Conservation (phyloP, 2,888 invertebrate species). For the Vannuccia rotundouncinata region DNA sequence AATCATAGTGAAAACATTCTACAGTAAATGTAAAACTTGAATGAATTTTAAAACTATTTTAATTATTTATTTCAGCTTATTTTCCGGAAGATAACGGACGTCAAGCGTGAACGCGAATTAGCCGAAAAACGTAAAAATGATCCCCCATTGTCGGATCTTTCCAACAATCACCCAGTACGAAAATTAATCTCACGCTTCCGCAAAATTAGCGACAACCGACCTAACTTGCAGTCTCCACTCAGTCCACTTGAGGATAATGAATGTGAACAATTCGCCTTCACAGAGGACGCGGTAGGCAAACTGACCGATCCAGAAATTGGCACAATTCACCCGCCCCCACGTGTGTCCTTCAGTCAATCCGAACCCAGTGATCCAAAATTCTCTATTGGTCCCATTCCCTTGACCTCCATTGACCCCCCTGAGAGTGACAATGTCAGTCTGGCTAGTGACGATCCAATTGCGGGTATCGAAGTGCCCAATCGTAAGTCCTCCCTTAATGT, state of each 20-base stretch:
- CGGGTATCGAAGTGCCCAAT: neutral
- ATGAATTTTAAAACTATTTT: no score
- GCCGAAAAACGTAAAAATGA: slow-evolving; percentile 95
- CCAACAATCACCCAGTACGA: slow-evolving; percentile 84
- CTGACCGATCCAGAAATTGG: neutral
- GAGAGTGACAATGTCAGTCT: neutral
- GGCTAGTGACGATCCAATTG: neutral
- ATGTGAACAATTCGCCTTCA: neutral
- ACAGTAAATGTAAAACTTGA: no score
- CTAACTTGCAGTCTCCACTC: neutral
- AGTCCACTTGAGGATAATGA: neutral
- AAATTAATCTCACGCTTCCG: slow-evolving; percentile 94
- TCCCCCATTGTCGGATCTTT: slow-evolving; percentile 77
- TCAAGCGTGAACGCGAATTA: slow-evolving; percentile 90
- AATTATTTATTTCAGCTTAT: slow-evolving; percentile 62
- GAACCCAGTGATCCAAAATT: neutral
- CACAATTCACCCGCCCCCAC: neutral
- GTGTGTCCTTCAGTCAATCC: neutral
- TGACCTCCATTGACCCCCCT: neutral
- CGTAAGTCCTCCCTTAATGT: neutral
- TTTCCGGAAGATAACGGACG: slow-evolving; percentile 85
- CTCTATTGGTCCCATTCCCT: neutral
- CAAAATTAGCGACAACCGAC: slow-evolving; percentile 44
- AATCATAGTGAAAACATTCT: no score
- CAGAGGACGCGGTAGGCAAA: neutral